A percentile compares a stretch with the other conserved stretches of the same genome.
Conservation (phyloP, 2,113 vertebrate species). For the Pachycephala philippinensis region DNA sequence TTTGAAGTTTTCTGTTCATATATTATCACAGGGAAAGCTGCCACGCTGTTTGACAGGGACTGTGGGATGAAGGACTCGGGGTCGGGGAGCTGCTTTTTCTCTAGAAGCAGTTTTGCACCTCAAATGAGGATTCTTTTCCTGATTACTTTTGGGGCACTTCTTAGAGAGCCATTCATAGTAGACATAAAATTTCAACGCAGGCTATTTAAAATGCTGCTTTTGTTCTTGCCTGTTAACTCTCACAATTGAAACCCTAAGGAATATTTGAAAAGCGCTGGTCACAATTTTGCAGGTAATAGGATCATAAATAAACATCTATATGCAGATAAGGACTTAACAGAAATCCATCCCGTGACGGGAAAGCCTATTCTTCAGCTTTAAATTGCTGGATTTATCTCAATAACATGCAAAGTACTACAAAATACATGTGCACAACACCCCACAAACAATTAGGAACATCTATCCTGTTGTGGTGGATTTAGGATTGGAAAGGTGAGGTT, state of each 20-base stretch:
- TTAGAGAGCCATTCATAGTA: neutral
- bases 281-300: constrained; percentile 26
- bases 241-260: constrained; percentile 34
- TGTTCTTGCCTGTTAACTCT: constrained; percentile 32
- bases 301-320: constrained; percentile 53
- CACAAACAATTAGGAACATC: neutral
- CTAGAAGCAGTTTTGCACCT: neutral
- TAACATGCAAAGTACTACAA: neutral
- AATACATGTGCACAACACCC: neutral
- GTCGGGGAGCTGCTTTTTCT: neutral
- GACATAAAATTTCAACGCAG: neutral
- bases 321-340: constrained; percentile 37
- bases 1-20: constrained; percentile 16
- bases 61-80: neutral
- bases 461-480: neutral
- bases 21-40: neutral
- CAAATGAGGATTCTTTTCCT: neutral
- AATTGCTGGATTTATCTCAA: constrained; percentile 21
- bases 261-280: neutral
- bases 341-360: neutral
- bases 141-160: neutral
- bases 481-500: neutral
- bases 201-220: neutral
- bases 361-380: neutral
- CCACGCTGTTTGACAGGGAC: neutral